These are phyloP conservation scores for Spermophilus dauricus DNA, from an alignment of 2,113 vertebrate genomes.

Conservation along the genomic window DNA sequence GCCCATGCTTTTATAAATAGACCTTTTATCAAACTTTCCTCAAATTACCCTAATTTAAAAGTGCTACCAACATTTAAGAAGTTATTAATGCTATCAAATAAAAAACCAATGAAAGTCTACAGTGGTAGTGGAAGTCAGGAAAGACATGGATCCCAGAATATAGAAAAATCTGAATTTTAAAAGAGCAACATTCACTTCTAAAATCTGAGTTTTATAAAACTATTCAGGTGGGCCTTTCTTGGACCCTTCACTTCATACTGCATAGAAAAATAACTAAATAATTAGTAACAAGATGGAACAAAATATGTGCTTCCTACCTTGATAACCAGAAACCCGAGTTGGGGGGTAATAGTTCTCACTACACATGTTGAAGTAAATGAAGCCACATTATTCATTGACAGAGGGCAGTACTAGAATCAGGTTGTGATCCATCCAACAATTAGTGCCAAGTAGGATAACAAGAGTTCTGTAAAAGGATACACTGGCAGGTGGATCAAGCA, in stretches of 20 bases:
- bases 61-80: neutral
- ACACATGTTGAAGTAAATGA: neutral
- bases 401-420: neutral
- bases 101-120: neutral
- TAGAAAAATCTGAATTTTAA: neutral
- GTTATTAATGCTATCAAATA: neutral
- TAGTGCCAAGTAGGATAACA: too few species aligned
- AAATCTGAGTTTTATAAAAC: neutral
- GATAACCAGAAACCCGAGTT: neutral
- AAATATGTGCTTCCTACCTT: neutral
- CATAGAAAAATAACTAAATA: neutral
- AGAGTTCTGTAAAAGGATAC: neutral
- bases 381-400: neutral
- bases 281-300: neutral
- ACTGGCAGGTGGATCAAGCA: neutral
- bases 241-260: neutral
- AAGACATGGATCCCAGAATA: neutral
- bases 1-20: neutral
- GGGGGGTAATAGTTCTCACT: neutral
- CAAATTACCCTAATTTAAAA: constrained; percentile 51
- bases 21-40: constrained; percentile 27
- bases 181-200: neutral
- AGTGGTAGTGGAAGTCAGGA: neutral
- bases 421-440: neutral
- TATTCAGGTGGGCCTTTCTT: neutral